A percentile compares a stretch with the other conserved stretches of the same genome.
phyloP scores from a whole-genome alignment of 1,140 invertebrate species.

The Camponotus pennsylvanicus region DNA sequence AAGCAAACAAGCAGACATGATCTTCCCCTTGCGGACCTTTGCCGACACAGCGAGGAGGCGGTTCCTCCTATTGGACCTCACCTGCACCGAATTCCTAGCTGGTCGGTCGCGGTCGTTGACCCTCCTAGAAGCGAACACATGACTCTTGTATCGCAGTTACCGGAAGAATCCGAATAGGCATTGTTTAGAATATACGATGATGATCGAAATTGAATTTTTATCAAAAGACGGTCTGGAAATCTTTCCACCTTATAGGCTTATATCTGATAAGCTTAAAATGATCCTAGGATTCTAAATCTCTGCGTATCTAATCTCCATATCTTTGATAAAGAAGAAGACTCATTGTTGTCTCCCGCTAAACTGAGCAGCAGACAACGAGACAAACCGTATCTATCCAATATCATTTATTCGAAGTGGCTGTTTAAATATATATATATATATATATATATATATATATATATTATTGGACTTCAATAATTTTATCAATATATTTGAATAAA shows the following conservation, averaged over 20 bases:
- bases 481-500: no score
- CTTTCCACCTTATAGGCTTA: not conserved
- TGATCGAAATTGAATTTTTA: not conserved
- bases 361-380: no score
- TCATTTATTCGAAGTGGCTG: no score
- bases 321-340: not conserved
- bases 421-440: no score
- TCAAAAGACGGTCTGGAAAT: slow-evolving; percentile 7
- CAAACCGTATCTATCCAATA: no score
- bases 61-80: slow-evolving; percentile 80
- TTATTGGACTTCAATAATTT: no score
- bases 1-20: slow-evolving; percentile 76
- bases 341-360: no score
- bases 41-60: slow-evolving; percentile 71
- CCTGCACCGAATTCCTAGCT: slow-evolving; percentile 86
- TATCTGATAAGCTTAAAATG: not conserved
- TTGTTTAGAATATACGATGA: slow-evolving; percentile 7
- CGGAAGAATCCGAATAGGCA: slow-evolving; percentile 51
- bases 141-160: slow-evolving; percentile 51
- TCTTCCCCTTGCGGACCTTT: slow-evolving; percentile 71
- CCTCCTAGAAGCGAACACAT: slow-evolving; percentile 58
- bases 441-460: no score
- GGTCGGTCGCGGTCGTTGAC: slow-evolving; percentile 78
- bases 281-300: not conserved
- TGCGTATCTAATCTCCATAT: not conserved